Percentiles rank a stretch among this genome's conserved stretches.
phyloP scores from a whole-genome alignment of 2,797 vertebrate species.

The Prunella strophiata region DNA sequence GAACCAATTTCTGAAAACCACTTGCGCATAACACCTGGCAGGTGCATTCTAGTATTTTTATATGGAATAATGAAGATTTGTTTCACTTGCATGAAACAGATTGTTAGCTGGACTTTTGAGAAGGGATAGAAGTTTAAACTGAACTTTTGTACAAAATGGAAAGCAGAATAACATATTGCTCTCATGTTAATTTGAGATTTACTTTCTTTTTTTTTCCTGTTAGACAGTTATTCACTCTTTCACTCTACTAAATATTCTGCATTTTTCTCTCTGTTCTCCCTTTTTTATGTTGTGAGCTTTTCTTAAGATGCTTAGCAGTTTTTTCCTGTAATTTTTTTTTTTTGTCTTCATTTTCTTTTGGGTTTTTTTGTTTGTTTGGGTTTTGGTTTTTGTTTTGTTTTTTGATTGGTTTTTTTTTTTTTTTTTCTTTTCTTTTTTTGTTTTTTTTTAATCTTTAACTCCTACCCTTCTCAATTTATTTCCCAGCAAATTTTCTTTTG shows the following conservation, averaged over 20 bases:
- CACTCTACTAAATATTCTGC: not conserved
- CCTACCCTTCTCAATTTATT: not conserved
- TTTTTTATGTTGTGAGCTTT: not conserved
- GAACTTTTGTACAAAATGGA: not conserved
- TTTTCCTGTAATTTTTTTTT: accelerated
- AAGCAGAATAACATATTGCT: not conserved
- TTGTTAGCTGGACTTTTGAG: not conserved
- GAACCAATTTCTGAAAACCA: not conserved
- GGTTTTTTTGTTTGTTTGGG: too few species aligned
- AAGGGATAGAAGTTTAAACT: not conserved
- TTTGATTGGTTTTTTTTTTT: not conserved
- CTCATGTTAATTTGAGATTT: not conserved
- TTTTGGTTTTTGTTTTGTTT: not conserved
- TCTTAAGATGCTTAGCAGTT: not conserved
- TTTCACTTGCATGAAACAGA: not conserved
- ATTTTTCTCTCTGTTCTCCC: not conserved
- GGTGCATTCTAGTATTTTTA: not conserved
- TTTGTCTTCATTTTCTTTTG: not conserved
- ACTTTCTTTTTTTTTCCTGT: not conserved
- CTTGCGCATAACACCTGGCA: not conserved
- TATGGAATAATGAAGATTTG: not conserved
- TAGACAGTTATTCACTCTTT: not conserved
- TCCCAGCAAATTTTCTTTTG: not conserved
- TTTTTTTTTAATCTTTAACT: not conserved
- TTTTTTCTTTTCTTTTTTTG: not conserved